Conservation (phyloP, 2,888 invertebrate genomes). For the Stenoptilia bipunctidactyla region DNA sequence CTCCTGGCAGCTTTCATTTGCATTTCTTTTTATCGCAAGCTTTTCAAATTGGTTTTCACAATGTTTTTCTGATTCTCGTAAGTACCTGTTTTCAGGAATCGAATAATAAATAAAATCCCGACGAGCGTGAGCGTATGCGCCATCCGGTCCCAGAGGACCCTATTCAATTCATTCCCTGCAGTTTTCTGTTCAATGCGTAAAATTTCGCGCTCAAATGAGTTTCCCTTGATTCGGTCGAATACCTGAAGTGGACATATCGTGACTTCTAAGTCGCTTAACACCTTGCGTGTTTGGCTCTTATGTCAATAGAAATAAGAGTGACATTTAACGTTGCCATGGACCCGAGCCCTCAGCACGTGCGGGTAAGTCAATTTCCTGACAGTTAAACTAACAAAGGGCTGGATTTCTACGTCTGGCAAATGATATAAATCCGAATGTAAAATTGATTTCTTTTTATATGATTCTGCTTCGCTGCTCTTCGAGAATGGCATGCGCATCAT, state of each 20-base stretch:
- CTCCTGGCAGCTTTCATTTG: neutral
- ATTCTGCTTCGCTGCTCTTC: no score
- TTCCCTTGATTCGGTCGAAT: neutral
- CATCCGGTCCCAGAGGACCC: no score
- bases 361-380: constrained; percentile 34
- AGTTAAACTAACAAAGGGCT: constrained; percentile 18
- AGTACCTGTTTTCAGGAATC: no score
- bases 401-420: constrained; percentile 3
- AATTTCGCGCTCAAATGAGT: neutral
- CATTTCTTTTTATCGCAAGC: neutral
- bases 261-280: neutral
- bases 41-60: neutral
- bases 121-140: no score
- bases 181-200: neutral
- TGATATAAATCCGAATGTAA: no score
- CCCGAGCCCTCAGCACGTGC: constrained; percentile 38
- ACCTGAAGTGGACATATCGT: neutral
- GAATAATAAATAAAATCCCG: no score
- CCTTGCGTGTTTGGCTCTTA: neutral
- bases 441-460: no score
- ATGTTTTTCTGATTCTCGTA: no score
- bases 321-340: neutral
- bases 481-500: no score
- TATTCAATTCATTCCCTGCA: constrained; percentile 3
- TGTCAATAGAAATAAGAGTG: neutral